Percentiles rank a stretch among this genome's conserved stretches.
Evolutionary conservation across 2,888 invertebrate genomes (phyloP).

Genomic region (Drosophila neonasuta): DNA sequence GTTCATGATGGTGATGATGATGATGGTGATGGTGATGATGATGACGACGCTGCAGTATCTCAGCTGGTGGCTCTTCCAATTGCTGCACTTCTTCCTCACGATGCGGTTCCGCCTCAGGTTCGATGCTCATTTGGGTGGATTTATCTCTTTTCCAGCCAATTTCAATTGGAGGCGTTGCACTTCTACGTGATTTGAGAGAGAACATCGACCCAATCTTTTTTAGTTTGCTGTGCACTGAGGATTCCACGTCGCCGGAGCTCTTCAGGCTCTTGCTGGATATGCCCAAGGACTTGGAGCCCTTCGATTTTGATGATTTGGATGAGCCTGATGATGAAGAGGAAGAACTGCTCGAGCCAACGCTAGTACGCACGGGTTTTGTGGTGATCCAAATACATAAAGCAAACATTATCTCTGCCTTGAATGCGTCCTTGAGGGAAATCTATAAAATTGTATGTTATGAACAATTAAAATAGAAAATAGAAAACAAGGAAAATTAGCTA

Average conservation of each 20-base stretch:
- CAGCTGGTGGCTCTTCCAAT: conserved; percentile 21
- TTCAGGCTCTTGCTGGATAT: conserved; percentile 73
- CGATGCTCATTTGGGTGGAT: conserved; percentile 58
- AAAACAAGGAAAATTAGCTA: no score
- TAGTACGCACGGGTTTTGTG: conserved; percentile 86
- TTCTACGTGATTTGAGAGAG: conserved; percentile 75
- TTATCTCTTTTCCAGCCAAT: conserved; percentile 66
- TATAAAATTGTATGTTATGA: conserved; percentile 70
- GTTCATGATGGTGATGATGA: conserved; percentile 29
- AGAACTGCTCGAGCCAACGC: conserved; percentile 67
- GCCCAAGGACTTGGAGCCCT: conserved; percentile 62
- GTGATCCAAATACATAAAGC: conserved; percentile 88
- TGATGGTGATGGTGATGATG: conserved; percentile 61
- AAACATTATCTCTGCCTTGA: conserved; percentile 87
- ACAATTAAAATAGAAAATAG: no score
- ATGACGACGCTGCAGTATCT: conserved; percentile 41
- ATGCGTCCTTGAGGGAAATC: conserved; percentile 87
- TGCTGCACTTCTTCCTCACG: not conserved
- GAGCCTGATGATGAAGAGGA: conserved; percentile 59
- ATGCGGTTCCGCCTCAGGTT: conserved; percentile 4
- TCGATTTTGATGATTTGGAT: conserved; percentile 41
- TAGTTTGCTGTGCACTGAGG: conserved; percentile 74
- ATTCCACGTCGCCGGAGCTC: conserved; percentile 65
- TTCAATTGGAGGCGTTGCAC: conserved; percentile 42
- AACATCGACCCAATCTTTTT: conserved; percentile 81